Evolutionary conservation across 1,140 invertebrate genomes (phyloP).

Genomic region (Agrypnia vestita): DNA sequence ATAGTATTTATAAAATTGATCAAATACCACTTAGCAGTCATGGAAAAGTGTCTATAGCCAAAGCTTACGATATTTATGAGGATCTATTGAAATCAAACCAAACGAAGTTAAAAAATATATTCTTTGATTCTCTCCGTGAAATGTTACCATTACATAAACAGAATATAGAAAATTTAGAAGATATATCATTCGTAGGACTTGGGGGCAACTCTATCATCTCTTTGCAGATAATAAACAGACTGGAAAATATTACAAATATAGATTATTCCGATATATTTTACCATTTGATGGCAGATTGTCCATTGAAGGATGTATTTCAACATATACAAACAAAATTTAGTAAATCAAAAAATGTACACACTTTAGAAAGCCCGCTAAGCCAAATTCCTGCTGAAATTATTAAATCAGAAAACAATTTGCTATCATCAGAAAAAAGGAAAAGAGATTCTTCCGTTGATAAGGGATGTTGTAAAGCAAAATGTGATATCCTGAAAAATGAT

Average conservation of each 20-base stretch:
- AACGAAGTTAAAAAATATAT: slow-evolving; percentile 15
- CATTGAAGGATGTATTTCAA: slow-evolving; percentile 13
- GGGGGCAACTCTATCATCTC: slow-evolving; percentile 72
- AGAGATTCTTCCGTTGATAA: not conserved
- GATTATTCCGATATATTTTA: slow-evolving; percentile 63
- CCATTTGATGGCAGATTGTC: slow-evolving; percentile 39
- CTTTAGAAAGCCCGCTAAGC: not conserved
- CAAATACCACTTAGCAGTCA: slow-evolving; percentile 75
- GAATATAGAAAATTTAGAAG: slow-evolving; percentile 58
- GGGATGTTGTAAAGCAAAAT: not conserved
- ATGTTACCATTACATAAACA: slow-evolving; percentile 3
- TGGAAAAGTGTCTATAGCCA: slow-evolving; percentile 74
- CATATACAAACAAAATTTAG: not conserved
- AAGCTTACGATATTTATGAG: slow-evolving; percentile 63
- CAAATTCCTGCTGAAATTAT: not conserved
- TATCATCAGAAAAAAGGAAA: slow-evolving; percentile 6
- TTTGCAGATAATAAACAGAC: slow-evolving; percentile 67
- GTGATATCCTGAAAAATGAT: not conserved
- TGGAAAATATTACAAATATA: slow-evolving; percentile 61
- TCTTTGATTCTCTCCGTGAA: slow-evolving; percentile 25
- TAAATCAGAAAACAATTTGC: not conserved
- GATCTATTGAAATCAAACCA: slow-evolving; percentile 10
- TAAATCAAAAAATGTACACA: not conserved
- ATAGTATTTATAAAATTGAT: slow-evolving; percentile 72
- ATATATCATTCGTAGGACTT: slow-evolving; percentile 64